Evolutionary conservation across 2,888 invertebrate species (phyloP).

Genomic region (Drosophila basisetae): DNA sequence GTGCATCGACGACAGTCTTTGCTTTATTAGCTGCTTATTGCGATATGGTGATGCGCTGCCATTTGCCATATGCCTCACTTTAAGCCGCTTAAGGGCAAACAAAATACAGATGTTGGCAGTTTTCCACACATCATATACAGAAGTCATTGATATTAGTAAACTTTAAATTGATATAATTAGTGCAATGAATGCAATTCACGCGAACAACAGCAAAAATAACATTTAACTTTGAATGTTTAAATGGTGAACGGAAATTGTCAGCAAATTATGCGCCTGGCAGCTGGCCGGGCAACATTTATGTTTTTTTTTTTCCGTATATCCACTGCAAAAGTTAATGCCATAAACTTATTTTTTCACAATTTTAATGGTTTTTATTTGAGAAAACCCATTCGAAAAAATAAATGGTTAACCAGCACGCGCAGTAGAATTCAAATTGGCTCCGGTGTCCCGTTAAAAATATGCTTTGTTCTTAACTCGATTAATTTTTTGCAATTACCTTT

Average conservation of each 20-base stretch:
- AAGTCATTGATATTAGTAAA: constrained; percentile 58
- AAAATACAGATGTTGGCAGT: constrained; percentile 10
- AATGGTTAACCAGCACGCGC: constrained; percentile 11
- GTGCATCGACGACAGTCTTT: neutral
- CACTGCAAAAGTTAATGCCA: constrained; percentile 54
- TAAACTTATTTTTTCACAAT: constrained; percentile 15
- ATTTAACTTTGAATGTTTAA: constrained; percentile 11
- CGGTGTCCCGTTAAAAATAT: constrained; percentile 55
- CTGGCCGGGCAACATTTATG: constrained; percentile 29
- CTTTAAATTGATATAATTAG: constrained; percentile 74
- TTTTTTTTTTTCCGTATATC: constrained; percentile 26
- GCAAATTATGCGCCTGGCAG: constrained; percentile 59
- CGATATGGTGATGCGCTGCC: constrained; percentile 1
- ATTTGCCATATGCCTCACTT: constrained; percentile 13
- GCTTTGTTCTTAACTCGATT: constrained; percentile 72
- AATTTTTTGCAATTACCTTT: constrained; percentile 60
- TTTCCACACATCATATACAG: constrained; percentile 10
- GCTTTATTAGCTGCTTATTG: constrained; percentile 58
- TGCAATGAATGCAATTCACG: constrained; percentile 55
- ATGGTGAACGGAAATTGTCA: constrained; percentile 63
- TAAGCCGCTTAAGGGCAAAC: constrained; percentile 44
- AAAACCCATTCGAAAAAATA: constrained; percentile 1
- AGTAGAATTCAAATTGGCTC: constrained; percentile 8
- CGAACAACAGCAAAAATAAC: neutral
- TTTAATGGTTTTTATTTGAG: constrained; percentile 18